Evolutionary conservation across 2,113 vertebrate species (phyloP), one percentile per base, ranked within the genome.

Genomic region (Agelaius phoeniceus): DNA sequence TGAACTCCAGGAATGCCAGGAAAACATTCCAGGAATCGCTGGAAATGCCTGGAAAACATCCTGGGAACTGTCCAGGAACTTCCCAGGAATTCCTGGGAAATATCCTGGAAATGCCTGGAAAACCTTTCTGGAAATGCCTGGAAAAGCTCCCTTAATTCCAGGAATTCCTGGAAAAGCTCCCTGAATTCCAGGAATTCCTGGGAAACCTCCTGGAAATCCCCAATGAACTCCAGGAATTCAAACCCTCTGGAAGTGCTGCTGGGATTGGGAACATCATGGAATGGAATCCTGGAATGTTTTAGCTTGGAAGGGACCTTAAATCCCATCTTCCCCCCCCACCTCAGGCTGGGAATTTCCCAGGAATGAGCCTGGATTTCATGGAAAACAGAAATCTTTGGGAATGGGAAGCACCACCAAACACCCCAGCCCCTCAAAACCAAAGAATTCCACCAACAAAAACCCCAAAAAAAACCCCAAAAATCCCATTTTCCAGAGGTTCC

Each of bases 291-390:
- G 54, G 54, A 55, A 55, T 33, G n/a, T 3, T 33, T 3, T 24
- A 28, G 52, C 22, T 8, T 15, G 63, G 43, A 49, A 58, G 9
- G 14, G 43, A 33, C 21, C 26, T 26, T 6, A 26, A 44, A 72
- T 30, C 33, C 13, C 21, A n/a, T 10, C 13, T 7, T 20, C 6
- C 55, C 19, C 55, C 19, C 13, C 31, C 0, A 31, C 1, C 54
- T 30, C 30, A 55, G 19, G 12, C 31, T 15, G 33, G 71, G 31
- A 54, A n/a, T 35, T 43, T 20, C 2, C 52, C 7, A 16, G 44
- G 72, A 49, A n/a, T 4, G 27, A 27, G 2, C 15, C 9, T 15
- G 43, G 44, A 74, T 30, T 28, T 7, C 10, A 7, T 0, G 2
- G 55, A 37, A 20, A 37, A 4, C 72, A 37, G 1, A 46, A 75